Evolutionary conservation across 2,797 vertebrate species (phyloP).

Genomic region (Tiaroga cobitis): DNA sequence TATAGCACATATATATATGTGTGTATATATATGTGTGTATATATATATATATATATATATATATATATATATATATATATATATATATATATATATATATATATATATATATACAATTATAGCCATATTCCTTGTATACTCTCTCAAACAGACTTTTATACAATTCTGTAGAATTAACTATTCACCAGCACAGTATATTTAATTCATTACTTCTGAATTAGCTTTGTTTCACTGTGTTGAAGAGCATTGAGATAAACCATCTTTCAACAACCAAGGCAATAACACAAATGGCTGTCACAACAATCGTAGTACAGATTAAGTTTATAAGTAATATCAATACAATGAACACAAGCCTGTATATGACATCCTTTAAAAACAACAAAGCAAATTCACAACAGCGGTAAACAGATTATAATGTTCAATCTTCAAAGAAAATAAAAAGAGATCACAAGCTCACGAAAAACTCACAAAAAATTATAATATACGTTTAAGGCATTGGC

Average conservation of each 20-base stretch:
- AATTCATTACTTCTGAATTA: background rate
- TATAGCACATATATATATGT: background rate
- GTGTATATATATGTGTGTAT: too few species aligned
- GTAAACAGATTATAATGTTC: background rate
- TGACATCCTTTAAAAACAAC: background rate
- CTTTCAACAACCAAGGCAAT: conserved; percentile 24
- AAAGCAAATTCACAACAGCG: conserved; percentile 13
- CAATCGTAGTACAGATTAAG: conserved; percentile 16
- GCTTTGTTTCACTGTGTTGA: background rate
- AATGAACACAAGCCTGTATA: conserved; percentile 29
- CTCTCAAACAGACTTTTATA: too few species aligned
- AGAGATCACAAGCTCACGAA: background rate
- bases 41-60: too few species aligned
- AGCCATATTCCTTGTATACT: too few species aligned
- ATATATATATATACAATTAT: too few species aligned
- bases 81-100: too few species aligned
- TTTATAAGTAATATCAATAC: conserved; percentile 9
- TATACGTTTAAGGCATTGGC: conserved; percentile 53
- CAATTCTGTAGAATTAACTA: background rate
- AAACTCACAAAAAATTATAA: conserved; percentile 4
- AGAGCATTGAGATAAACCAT: background rate
- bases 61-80: too few species aligned
- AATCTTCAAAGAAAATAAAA: background rate
- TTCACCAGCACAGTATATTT: background rate
- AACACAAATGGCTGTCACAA: conserved; percentile 23